A percentile compares a stretch with the other conserved stretches of the same genome.
phyloP scores from a whole-genome alignment of 1,140 invertebrate species.

The Eumeta japonica region DNA sequence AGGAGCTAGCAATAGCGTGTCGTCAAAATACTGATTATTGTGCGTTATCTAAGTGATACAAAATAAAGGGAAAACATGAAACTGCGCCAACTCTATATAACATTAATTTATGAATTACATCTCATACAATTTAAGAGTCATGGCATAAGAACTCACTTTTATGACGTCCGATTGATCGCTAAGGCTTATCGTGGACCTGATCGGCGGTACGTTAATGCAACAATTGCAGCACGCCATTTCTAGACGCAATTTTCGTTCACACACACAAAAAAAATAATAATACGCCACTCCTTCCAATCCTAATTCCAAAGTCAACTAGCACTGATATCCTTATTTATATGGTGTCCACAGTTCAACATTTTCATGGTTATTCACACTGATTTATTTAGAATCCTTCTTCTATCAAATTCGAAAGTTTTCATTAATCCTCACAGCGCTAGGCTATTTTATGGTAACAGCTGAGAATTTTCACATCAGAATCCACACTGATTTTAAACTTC shows the following conservation, averaged over 20 bases:
- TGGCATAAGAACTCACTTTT: constrained; percentile 77
- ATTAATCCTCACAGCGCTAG: no score
- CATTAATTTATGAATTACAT: constrained; percentile 5
- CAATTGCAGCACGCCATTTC: constrained; percentile 67
- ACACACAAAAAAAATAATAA: neutral
- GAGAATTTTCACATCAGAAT: no score
- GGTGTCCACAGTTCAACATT: constrained; percentile 4
- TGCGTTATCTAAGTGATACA: no score
- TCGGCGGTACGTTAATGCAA: constrained; percentile 63
- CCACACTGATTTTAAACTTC: constrained; percentile 1
- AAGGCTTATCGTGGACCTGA: constrained; percentile 73
- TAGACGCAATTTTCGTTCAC: constrained; percentile 7
- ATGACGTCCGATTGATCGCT: constrained; percentile 74
- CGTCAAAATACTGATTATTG: no score
- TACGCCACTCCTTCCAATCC: constrained; percentile 25
- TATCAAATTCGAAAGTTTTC: no score
- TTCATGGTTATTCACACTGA: constrained; percentile 4
- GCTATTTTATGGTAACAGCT: no score
- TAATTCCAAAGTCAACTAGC: constrained; percentile 13
- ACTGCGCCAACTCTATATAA: constrained; percentile 8
- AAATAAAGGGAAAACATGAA: no score
- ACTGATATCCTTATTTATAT: no score
- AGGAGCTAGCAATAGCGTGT: constrained; percentile 16
- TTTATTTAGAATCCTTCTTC: no score
- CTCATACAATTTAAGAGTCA: no score